These are phyloP conservation scores for Phocoena phocoena DNA, from an alignment of 2,113 vertebrate genomes.

Conservation along the genomic window DNA sequence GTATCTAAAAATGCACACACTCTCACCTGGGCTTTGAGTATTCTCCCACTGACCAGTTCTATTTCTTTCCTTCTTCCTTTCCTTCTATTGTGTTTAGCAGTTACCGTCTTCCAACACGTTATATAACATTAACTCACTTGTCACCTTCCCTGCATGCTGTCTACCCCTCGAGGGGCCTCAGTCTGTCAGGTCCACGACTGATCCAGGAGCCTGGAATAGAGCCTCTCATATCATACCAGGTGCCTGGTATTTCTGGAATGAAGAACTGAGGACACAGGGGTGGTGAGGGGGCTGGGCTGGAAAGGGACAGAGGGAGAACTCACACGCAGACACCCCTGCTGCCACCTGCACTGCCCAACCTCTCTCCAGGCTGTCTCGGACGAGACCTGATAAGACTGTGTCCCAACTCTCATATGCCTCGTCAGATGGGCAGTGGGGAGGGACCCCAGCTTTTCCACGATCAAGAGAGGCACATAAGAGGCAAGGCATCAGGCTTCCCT, in stretches of 20 bases:
- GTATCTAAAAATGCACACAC: not conserved
- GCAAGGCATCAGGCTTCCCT: not conserved
- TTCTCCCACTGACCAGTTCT: not conserved
- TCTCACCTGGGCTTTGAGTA: not conserved
- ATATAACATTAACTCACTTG: not conserved
- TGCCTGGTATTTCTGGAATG: not conserved
- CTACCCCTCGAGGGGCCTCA: not conserved
- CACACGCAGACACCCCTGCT: not conserved
- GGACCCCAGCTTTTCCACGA: not conserved
- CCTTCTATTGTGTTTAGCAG: too few relatives aligned
- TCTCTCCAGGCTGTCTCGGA: not conserved
- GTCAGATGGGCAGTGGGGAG: not conserved
- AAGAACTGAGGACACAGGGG: not conserved
- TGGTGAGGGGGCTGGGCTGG: not conserved
- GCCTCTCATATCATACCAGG: rapidly evolving
- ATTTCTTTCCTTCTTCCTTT: not conserved
- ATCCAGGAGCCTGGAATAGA: not conserved
- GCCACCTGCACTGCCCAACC: not conserved
- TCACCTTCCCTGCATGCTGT: not conserved
- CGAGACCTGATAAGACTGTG: not conserved
- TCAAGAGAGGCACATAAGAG: not conserved
- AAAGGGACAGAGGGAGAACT: not conserved
- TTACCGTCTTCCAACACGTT: not conserved
- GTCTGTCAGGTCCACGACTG: rapidly evolving
- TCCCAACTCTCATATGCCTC: not conserved